phyloP scores from a whole-genome alignment of 35 echinoderm and acorn worm species.

The Apostichopus japonicus region DNA sequence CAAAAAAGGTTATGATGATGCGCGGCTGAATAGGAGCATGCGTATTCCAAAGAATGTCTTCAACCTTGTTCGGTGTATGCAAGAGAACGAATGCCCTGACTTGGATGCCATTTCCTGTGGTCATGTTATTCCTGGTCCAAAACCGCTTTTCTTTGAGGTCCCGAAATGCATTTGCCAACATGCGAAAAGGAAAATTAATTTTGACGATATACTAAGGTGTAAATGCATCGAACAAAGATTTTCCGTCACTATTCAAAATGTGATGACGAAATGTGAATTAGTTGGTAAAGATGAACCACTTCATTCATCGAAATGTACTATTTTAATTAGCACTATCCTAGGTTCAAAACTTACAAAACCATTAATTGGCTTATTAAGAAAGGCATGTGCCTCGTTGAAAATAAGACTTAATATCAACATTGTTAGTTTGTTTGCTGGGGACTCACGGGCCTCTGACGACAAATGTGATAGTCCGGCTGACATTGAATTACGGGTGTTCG shows the following conservation, averaged over 20 bases:
- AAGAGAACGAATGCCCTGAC: background rate
- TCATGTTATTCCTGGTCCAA: too few relatives aligned
- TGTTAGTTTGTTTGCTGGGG: background rate
- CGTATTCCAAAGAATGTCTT: slow-evolving; percentile 25
- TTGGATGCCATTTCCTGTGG: background rate
- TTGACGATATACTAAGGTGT: too few relatives aligned
- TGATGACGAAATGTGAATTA: too few relatives aligned
- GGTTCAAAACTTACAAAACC: background rate
- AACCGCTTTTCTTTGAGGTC: too few relatives aligned
- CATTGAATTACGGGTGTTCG: too few relatives aligned
- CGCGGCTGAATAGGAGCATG: background rate
- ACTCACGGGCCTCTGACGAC: too few relatives aligned
- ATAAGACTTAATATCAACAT: background rate
- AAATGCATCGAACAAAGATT: too few relatives aligned
- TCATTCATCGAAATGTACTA: background rate
- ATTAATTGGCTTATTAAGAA: background rate
- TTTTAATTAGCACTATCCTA: background rate
- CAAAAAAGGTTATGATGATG: background rate
- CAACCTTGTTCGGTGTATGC: background rate
- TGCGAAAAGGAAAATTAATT: too few relatives aligned
- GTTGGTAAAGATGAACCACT: too few relatives aligned
- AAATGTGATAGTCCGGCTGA: too few relatives aligned
- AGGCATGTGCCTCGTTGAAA: background rate
- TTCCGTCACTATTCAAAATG: too few relatives aligned
- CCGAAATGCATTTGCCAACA: too few relatives aligned